Base-by-base conservation (phyloP, 2,113 vertebrate species). In the Tragelaphus imberbis region DNA sequence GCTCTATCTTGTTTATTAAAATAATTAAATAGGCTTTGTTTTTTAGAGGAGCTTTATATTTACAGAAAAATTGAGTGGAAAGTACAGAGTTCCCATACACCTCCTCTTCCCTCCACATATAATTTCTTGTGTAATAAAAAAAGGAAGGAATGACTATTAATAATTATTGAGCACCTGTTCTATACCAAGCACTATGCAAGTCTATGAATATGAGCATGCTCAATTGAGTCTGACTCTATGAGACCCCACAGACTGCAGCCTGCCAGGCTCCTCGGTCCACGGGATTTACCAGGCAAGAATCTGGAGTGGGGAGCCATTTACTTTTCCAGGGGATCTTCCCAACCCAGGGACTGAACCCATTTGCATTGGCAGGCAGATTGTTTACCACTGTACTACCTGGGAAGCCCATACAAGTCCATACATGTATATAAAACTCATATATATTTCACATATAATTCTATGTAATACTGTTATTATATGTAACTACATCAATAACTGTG, bases 1-100 rank as follows among this genome's bases (percentile, higher is more conserved):
- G 5, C 44, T 79, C 16, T 88, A 7, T 2, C 7, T 49, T 2
- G 10, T 51, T 88, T 21, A 59, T 81, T 30, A n/a, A 40, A 40
- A 59, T 65, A 53, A 59, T 53, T 17, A 49, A 85, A 58, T 65
- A 27, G 7, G 3, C 28, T 92, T 80, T 71, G 49, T 51, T 56
- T 90, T 91, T 88, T 59, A 68, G 23, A 65, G 44, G 3, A 68
- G 23, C 53, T 84, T 90, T 71, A 82, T 30, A 9, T 25, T 91
- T 81, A 90, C 5, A 79, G 55, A 93, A 97, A 95, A 97, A 85
- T 15, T n/a, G 33, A 96, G 19, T 40, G 16, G 21, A 80, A 90
- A 84, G 15, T 90, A 89, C 11, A 93, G 33, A 89, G 40, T 95
- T 65, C 12, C n/a, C n/a, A 77, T 61, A 27, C 17, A 44, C 1